Evolutionary conservation across 2,888 invertebrate genomes (phyloP), one percentile per base, ranked within the genome.

Genomic region (Caenorhabditis plicata): DNA sequence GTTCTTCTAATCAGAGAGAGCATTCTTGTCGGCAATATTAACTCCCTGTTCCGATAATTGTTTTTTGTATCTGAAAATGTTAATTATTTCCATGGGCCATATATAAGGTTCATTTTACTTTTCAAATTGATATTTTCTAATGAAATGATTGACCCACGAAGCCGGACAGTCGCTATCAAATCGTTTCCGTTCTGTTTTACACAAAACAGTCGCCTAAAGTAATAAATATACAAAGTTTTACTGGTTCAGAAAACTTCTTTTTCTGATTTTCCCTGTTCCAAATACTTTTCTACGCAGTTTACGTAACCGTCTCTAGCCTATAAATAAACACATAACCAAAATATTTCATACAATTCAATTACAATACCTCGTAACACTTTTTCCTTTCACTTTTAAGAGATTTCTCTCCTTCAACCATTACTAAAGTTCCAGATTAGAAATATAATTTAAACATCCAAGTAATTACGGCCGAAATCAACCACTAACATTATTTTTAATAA

Each of bases 91-190:
- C n/a, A n/a, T n/a, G n/a, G n/a, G n/a, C n/a, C n/a, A n/a, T n/a
- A n/a, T n/a, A 19, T 17, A 26, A 39, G 9, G 17, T 13, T 15
- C 20, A 25, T 11, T 15, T 7, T 8, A 70, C 71, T 55, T 62
- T 36, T 74, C 75, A 56, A 74, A 76, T 41, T 74, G 64, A 58
- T 75, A 64, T 49, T 76, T 76, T 23, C 76, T 40, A 33, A 75
- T 66, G 41, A 76, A 76, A 56, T 76, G 76, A 25, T 57, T 68
- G 13, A 76, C 73, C 73, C 71, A 71, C 26, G 71, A 71, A 0
- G 67, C 47, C 3, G 71, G 69, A 46, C 71, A 71, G 22, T 38
- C 38, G 5, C 40, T 46, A 45, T 66, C 64, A 29, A 69, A 69
- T 13, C 35, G 17, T 38, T 61, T 65, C 11, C 55, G 52, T 15